Conservation (phyloP, 2,888 invertebrate genomes). For the Drosophila subquinaria region DNA sequence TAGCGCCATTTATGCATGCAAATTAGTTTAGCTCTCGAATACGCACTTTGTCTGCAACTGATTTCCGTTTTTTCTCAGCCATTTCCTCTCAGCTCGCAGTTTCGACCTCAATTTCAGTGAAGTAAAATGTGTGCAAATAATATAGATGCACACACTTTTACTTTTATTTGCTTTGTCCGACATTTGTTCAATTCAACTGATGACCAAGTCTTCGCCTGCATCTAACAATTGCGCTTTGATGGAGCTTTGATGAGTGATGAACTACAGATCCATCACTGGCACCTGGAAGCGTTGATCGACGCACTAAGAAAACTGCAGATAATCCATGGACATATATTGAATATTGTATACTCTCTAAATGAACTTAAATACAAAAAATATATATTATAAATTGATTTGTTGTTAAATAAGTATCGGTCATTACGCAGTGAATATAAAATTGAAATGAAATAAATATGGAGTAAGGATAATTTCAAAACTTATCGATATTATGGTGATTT, state of each 20-base stretch:
- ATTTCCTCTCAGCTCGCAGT: slow-evolving; percentile 51
- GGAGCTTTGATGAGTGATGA: slow-evolving; percentile 42
- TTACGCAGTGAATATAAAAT: too few relatives aligned
- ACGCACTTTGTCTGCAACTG: slow-evolving; percentile 58
- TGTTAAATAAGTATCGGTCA: too few relatives aligned
- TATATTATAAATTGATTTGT: too few relatives aligned
- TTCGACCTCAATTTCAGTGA: slow-evolving; percentile 26
- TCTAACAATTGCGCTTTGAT: slow-evolving; percentile 15
- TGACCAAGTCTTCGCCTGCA: slow-evolving; percentile 1
- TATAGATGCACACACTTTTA: slow-evolving; percentile 18
- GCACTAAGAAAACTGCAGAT: slow-evolving; percentile 9
- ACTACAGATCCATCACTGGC: slow-evolving; percentile 17
- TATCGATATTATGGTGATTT: too few relatives aligned
- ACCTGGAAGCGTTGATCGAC: slow-evolving; percentile 41
- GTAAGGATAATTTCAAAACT: too few relatives aligned
- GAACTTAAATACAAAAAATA: background rate
- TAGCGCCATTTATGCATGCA: slow-evolving; percentile 73
- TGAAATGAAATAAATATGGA: too few relatives aligned
- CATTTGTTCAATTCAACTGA: slow-evolving; percentile 27
- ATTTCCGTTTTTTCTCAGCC: slow-evolving; percentile 53
- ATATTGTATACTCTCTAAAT: slow-evolving; percentile 17
- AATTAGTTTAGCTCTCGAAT: slow-evolving; percentile 62
- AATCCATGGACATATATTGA: background rate
- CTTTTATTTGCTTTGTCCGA: slow-evolving; percentile 34
- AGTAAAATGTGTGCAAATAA: slow-evolving; percentile 26